A percentile compares a stretch with the other conserved stretches of the same genome.
Evolutionary conservation across 2,797 vertebrate genomes (phyloP).

Genomic region (Eulemur albifrons): DNA sequence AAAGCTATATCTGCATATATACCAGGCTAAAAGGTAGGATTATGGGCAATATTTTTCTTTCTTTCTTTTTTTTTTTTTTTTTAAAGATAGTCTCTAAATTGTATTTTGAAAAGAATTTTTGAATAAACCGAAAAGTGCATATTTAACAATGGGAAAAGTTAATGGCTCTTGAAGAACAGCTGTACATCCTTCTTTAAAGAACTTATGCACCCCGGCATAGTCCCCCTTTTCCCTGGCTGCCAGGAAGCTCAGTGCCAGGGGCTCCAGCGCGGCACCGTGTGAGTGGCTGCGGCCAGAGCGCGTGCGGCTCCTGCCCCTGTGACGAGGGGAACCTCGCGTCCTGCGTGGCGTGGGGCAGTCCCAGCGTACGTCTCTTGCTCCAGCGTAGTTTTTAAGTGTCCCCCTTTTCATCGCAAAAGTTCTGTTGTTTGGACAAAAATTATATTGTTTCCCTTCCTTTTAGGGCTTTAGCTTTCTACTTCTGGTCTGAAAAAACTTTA

Average conservation of each 20-base stretch:
- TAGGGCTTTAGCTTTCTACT: not conserved
- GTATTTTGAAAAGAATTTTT: not conserved
- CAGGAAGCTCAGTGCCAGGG: not conserved
- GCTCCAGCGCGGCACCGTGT: fast-evolving
- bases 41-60: not conserved
- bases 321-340: fast-evolving
- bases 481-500: not conserved
- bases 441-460: not conserved
- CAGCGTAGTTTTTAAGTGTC: not conserved
- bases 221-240: not conserved
- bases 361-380: not conserved
- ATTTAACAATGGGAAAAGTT: not conserved
- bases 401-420: not conserved
- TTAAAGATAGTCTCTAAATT: not conserved
- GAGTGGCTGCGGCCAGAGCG: fast-evolving
- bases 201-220: fast-evolving
- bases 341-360: not conserved
- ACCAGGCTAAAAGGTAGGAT: not conserved
- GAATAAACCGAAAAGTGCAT: not conserved
- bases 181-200: not conserved
- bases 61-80: not conserved
- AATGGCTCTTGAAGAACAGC: not conserved
- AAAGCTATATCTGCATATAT: not conserved
- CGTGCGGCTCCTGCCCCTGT: not conserved
- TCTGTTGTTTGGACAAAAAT: not conserved